phyloP scores from a whole-genome alignment of 2,888 invertebrate species.

The Eristalis tenax region DNA sequence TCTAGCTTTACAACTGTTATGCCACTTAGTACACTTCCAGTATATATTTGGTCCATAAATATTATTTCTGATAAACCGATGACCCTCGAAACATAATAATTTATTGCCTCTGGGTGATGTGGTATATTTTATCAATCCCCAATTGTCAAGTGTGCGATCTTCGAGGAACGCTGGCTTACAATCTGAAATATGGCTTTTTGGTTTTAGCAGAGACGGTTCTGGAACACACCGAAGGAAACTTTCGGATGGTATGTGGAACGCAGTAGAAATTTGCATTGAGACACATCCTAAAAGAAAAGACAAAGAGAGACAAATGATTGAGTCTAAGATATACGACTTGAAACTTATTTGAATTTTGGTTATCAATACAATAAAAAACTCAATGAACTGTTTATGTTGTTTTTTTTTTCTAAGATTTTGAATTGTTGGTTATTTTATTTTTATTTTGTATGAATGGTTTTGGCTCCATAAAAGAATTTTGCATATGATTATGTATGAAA shows the following conservation, averaged over 20 bases:
- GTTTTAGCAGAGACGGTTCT: conserved; percentile 27
- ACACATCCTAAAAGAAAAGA: conserved; percentile 39
- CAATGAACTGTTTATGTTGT: not conserved
- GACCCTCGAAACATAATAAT: conserved; percentile 78
- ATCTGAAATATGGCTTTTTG: conserved; percentile 73
- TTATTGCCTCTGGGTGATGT: conserved; percentile 79
- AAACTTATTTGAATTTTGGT: not conserved
- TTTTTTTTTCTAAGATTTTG: not conserved
- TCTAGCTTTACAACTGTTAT: conserved; percentile 79
- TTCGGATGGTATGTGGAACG: conserved; percentile 44
- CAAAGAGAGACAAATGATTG: not conserved
- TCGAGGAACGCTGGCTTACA: conserved; percentile 76
- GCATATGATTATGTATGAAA: conserved; percentile 78
- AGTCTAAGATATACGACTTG: not conserved
- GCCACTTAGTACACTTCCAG: conserved; percentile 82
- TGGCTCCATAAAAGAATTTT: conserved; percentile 64
- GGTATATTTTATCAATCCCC: conserved; percentile 77
- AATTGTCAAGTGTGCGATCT: conserved; percentile 76
- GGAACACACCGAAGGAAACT: conserved; percentile 52
- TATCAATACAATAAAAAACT: not conserved
- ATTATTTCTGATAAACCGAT: conserved; percentile 80
- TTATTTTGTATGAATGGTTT: not conserved
- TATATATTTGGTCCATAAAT: conserved; percentile 80
- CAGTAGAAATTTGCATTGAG: conserved; percentile 39
- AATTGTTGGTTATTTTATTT: conserved; percentile 4